These are phyloP conservation scores for Myrmecophaga tridactyla DNA, from an alignment of 2,113 vertebrate species.

Conservation along the genomic window DNA sequence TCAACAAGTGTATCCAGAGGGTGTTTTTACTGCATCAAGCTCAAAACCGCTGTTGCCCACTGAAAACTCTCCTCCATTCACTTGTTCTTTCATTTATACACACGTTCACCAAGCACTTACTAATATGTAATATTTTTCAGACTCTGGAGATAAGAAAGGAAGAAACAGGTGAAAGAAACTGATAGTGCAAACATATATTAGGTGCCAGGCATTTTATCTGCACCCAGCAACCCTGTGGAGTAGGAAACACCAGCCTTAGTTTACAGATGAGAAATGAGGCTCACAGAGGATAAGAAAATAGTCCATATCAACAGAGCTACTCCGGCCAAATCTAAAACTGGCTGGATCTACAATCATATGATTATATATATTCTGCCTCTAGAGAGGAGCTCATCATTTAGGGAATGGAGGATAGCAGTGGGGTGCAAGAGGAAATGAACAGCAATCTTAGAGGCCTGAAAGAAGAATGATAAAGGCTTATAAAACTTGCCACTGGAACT, in stretches of 20 bases:
- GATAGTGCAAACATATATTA: background rate
- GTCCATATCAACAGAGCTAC: background rate
- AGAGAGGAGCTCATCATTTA: background rate
- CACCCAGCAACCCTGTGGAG: background rate
- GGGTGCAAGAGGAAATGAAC: background rate
- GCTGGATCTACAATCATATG: background rate
- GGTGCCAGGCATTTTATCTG: background rate
- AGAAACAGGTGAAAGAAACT: background rate
- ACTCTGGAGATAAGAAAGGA: background rate
- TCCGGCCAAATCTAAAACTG: background rate
- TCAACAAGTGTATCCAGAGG: background rate
- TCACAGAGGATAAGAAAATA: background rate
- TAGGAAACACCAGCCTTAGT: background rate
- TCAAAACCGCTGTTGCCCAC: background rate
- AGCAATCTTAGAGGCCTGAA: background rate
- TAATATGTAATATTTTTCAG: background rate
- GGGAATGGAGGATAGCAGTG: background rate
- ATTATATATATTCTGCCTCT: background rate
- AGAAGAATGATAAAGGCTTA: background rate
- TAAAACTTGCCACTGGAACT: background rate
- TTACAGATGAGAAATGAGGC: background rate
- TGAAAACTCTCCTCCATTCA: background rate
- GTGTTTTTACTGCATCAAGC: background rate
- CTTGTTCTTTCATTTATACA: background rate
- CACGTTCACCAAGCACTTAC: background rate